phyloP scores from a whole-genome alignment of 2,113 vertebrate species.

The Chaetura pelagica region DNA sequence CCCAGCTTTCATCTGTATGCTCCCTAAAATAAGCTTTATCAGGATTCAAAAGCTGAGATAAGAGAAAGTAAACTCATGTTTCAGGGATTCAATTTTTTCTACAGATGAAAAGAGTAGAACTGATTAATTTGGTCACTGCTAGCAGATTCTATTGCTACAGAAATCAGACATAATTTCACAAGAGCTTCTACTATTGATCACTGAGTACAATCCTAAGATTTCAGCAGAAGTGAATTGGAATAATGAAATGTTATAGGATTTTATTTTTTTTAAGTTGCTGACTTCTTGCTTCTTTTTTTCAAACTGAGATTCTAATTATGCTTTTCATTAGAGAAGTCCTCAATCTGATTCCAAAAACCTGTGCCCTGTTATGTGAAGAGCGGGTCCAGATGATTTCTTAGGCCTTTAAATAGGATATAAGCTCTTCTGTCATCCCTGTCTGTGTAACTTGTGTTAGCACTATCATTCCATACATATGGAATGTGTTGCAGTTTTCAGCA shows the following conservation, averaged over 20 bases:
- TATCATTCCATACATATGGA: not conserved
- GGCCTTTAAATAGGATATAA: not conserved
- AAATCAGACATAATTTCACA: not conserved
- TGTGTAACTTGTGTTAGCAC: not conserved
- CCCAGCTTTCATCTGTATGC: not conserved
- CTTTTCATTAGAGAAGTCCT: not conserved
- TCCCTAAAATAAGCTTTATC: not conserved
- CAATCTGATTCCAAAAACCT: not conserved
- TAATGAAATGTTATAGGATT: not conserved
- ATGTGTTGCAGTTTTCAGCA: not conserved
- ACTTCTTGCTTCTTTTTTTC: not conserved
- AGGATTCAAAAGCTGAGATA: not conserved
- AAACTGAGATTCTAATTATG: not conserved
- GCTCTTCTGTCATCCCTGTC: not conserved
- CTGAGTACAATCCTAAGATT: not conserved
- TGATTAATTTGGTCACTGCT: not conserved
- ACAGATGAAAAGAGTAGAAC: not conserved
- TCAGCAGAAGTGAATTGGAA: not conserved
- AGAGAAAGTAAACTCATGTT: not conserved
- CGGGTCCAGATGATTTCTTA: not conserved
- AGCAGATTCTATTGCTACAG: not conserved
- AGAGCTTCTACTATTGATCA: not conserved
- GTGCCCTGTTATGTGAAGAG: not conserved
- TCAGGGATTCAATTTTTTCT: not conserved
- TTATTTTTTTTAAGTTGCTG: not conserved